phyloP scores from a whole-genome alignment of 1,140 invertebrate species.

The Babylonia areolata region DNA sequence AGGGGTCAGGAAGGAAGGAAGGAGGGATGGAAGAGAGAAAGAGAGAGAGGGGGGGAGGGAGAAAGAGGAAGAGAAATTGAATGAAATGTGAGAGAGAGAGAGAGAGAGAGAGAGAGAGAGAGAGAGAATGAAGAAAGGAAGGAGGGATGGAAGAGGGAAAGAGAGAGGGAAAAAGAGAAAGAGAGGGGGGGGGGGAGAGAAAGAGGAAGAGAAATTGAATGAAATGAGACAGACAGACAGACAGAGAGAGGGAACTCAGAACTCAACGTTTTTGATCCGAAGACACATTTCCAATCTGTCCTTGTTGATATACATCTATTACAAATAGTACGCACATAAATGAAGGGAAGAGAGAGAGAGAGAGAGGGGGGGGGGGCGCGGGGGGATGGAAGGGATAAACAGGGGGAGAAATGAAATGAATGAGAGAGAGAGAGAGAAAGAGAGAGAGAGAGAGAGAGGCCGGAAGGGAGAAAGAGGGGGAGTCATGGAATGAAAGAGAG shows the following conservation, averaged over 20 bases:
- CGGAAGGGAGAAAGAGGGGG: neutral
- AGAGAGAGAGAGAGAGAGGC: neutral
- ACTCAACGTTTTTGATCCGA: no score
- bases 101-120: neutral
- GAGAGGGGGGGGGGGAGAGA: neutral
- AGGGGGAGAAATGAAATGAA: neutral
- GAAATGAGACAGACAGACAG: no score
- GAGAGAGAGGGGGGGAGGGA: no score
- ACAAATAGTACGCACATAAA: no score
- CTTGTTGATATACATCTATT: no score
- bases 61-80: neutral
- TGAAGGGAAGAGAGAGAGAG: neutral
- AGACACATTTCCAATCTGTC: no score
- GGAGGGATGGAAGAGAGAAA: no score
- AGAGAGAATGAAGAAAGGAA: neutral
- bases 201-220: neutral
- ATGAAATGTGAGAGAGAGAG: neutral
- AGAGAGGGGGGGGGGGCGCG: neutral
- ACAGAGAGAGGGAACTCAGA: no score
- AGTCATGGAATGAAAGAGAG: neutral
- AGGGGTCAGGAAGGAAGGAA: no score
- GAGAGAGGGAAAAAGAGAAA: neutral
- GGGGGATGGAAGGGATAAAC: no score
- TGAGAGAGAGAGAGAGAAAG: neutral
- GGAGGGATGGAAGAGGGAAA: neutral